These are phyloP conservation scores for Porphyrio hochstetteri DNA, from an alignment of 2,113 vertebrate species.

Conservation along the genomic window DNA sequence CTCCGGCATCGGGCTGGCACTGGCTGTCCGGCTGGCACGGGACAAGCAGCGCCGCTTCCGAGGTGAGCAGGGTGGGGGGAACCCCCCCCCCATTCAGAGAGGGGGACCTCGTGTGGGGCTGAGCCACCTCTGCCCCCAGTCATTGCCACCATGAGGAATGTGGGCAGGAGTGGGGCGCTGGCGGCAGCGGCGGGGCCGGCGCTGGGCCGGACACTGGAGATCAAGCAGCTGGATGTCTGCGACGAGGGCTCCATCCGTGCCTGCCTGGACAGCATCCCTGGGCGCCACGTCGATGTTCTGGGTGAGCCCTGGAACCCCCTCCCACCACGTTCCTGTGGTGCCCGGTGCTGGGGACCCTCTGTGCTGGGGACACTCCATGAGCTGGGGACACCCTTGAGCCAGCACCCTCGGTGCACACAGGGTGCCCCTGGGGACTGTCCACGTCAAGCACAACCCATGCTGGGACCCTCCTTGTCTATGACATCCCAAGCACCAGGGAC, in stretches of 20 bases:
- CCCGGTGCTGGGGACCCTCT: accelerated
- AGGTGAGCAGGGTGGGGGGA: slow-evolving; percentile 52
- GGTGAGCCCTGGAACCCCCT: not conserved
- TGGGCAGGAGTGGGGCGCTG: slow-evolving; percentile 67
- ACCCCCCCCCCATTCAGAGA: accelerated
- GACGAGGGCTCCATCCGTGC: slow-evolving; percentile 76
- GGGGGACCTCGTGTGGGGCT: not conserved
- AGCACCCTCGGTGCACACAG: not conserved
- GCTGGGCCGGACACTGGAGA: slow-evolving; percentile 73
- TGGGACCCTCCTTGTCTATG: not conserved
- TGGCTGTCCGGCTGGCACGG: slow-evolving; percentile 75
- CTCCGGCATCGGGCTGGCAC: slow-evolving; percentile 75
- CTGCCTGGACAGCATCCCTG: slow-evolving; percentile 76
- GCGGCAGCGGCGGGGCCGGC: slow-evolving; percentile 67
- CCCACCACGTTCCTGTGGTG: accelerated
- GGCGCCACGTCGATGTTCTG: slow-evolving; percentile 55
- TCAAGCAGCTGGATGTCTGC: slow-evolving; percentile 75
- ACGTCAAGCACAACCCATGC: accelerated
- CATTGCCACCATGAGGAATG: slow-evolving; percentile 77
- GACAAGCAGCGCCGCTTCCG: slow-evolving; percentile 79
- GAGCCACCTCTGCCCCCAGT: slow-evolving; percentile 48
- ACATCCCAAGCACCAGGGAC: not conserved
- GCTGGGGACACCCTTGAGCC: not conserved
- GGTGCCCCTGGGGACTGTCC: too few species aligned
- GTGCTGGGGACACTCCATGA: accelerated